Evolutionary conservation across 2,888 invertebrate genomes (phyloP), one percentile per base, ranked within the genome.

Genomic region (Leptodirus hochenwartii): DNA sequence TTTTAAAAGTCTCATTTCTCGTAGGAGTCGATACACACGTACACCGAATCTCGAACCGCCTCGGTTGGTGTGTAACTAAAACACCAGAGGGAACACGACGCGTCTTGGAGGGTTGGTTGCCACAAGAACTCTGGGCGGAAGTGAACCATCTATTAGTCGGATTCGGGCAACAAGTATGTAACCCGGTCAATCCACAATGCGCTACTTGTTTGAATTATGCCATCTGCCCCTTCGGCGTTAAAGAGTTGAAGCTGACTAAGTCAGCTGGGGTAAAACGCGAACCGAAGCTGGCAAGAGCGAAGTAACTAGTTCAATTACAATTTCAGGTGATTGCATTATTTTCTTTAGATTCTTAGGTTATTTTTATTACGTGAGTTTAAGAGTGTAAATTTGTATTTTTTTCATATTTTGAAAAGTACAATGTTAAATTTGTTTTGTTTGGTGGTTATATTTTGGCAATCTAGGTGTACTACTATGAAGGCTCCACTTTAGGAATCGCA

Each of bases 11-110:
- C 10, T n/a, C 10, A 25, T 25, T 20, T n/a, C n/a, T n/a, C n/a
- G n/a, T 47, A 76, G 78, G 81, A 32, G 96, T 98, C 1, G 98
- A 98, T 51, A 91, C 90, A 1, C 98, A 98, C 60, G 96, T 98
- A 1, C 96, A 98, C 55, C 68, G 96, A 39, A 91, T 93, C 41
- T 66, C 74, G 22, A 95, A 96, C 54, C 68, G 95, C 36, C 64
- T 96, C 32, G 72, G 74, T 3, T 96, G 93, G 95, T 69, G 84
- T 1, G 67, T 65, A 38, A 75, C 79, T 5, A 68, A 71, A 44
- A 82, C 77, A 8, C 93, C 96, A 0, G 95, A 96, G 54, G 70
- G 76, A 22, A 96, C 96, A 0, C 65, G 90, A 34, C 64, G 66
- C 41, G 69, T 68, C 6, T 56, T 98, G 14, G 84, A 98, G 56